Evolutionary conservation across 2,888 invertebrate species (phyloP).

Genomic region (Dryobotodes eremita): DNA sequence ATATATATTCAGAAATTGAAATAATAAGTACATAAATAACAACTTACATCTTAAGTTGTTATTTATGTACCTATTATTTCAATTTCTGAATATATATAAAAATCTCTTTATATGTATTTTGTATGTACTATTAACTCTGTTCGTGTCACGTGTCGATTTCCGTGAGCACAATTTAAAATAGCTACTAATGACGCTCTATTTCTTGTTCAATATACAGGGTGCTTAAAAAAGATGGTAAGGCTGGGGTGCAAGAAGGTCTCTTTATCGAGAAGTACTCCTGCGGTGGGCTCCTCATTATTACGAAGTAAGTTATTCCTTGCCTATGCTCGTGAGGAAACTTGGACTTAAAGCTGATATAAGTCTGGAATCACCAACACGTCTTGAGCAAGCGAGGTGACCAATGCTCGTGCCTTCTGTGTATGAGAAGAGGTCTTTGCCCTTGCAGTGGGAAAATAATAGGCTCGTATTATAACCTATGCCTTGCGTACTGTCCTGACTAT

Average conservation of each 20-base stretch:
- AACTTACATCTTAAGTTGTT: too few species aligned
- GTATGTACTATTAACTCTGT: background rate
- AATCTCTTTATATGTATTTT: background rate
- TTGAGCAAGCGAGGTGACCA: background rate
- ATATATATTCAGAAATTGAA: too few species aligned
- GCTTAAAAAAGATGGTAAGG: background rate
- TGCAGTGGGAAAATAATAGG: background rate
- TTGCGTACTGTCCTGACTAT: background rate
- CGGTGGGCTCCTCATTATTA: background rate
- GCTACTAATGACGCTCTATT: background rate
- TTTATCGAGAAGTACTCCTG: background rate
- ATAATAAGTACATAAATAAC: too few species aligned
- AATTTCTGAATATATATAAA: too few species aligned
- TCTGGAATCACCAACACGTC: background rate
- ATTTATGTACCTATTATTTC: too few species aligned
- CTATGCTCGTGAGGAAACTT: background rate
- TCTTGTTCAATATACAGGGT: background rate
- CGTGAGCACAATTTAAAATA: slow-evolving; percentile 10
- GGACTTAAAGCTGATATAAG: background rate
- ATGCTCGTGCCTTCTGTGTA: background rate
- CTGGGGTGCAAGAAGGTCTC: background rate
- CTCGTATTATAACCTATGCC: background rate
- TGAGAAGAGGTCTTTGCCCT: background rate
- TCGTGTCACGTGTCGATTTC: background rate
- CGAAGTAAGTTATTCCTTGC: background rate